phyloP scores from a whole-genome alignment of 2,888 invertebrate species.

The Nesidiocoris tenuis region DNA sequence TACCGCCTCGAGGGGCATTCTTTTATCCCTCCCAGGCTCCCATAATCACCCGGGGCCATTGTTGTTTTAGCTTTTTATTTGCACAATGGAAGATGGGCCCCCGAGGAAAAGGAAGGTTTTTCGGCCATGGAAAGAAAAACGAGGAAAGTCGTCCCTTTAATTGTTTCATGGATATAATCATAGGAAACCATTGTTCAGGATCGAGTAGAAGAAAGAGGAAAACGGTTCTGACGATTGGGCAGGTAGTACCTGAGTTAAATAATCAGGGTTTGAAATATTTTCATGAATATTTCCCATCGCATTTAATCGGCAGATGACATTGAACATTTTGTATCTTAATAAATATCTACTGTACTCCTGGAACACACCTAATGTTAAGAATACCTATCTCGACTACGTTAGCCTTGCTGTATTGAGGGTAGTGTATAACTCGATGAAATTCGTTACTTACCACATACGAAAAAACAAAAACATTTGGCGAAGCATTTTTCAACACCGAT shows the following conservation, averaged over 20 bases:
- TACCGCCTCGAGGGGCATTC: slow-evolving; percentile 40
- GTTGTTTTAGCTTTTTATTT: slow-evolving; percentile 42
- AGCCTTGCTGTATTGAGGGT: not conserved
- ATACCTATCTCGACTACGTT: not conserved
- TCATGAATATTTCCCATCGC: no score
- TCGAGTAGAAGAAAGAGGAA: not conserved
- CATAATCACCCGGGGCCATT: slow-evolving; percentile 41
- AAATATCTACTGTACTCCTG: not conserved
- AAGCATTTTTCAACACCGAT: no score
- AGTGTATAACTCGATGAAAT: not conserved
- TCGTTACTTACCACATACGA: no score
- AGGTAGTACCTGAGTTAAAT: not conserved
- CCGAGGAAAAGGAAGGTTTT: slow-evolving; percentile 10
- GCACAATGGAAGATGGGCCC: slow-evolving; percentile 32
- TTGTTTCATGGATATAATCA: slow-evolving; percentile 40
- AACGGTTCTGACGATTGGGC: not conserved
- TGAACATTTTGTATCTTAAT: not conserved
- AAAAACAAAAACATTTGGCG: no score
- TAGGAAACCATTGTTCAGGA: slow-evolving; percentile 32
- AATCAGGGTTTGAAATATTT: not conserved
- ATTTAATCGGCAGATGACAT: no score
- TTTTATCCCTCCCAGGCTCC: slow-evolving; percentile 38
- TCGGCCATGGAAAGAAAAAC: slow-evolving; percentile 17
- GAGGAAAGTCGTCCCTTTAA: slow-evolving; percentile 12
- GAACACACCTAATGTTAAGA: no score